These are phyloP conservation scores for Callospermophilus lateralis DNA, from an alignment of 2,113 vertebrate genomes.

Conservation along the genomic window DNA sequence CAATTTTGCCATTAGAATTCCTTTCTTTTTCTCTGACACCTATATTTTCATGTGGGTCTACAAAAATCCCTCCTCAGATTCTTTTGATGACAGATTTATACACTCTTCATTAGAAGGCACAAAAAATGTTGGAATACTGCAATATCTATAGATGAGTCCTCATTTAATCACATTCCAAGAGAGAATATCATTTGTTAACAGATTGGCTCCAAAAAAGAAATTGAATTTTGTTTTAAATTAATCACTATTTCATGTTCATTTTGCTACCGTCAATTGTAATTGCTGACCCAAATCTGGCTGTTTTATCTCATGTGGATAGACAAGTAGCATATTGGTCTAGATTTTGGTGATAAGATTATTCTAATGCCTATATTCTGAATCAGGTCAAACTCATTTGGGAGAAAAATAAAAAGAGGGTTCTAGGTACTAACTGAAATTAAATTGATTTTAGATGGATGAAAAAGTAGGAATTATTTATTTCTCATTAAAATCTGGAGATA, in stretches of 20 bases:
- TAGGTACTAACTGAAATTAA: background rate
- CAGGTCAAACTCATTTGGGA: background rate
- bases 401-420: background rate
- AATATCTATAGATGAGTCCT: background rate
- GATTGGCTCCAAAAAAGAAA: background rate
- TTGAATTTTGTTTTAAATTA: constrained; percentile 18
- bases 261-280: background rate
- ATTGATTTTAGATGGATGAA: background rate
- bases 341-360: background rate
- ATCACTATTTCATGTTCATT: background rate
- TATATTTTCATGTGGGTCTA: background rate
- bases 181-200: constrained; percentile 4
- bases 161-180: background rate
- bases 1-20: background rate
- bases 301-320: background rate
- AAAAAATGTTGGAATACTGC: background rate
- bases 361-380: background rate
- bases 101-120: background rate
- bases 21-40: background rate
- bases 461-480: background rate
- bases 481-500: background rate
- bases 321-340: background rate
- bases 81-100: background rate
- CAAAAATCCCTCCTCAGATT: background rate
- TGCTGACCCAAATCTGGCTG: background rate